A percentile compares a stretch with the other conserved stretches of the same genome.
phyloP scores from a whole-genome alignment of 1,140 invertebrate genomes.

The Drosophila sulfurigaster region DNA sequence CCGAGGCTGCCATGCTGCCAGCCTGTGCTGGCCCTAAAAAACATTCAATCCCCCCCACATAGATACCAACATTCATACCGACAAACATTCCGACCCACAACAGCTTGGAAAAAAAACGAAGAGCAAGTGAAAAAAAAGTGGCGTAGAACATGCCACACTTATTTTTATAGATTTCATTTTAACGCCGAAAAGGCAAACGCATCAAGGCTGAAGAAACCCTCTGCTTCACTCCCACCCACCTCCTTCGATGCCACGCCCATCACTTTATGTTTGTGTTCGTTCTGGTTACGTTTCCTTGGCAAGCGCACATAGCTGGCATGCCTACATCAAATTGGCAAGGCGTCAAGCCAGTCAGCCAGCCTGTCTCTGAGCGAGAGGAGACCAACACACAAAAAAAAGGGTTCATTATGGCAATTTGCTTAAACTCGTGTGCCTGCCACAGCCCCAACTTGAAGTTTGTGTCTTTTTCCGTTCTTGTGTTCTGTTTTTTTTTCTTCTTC shows the following conservation, averaged over 20 bases:
- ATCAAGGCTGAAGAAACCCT: constrained; percentile 67
- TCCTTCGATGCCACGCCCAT: constrained; percentile 26
- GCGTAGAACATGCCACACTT: constrained; percentile 81
- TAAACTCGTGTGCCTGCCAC: constrained; percentile 68
- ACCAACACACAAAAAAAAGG: constrained; percentile 66
- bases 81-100: constrained; percentile 50
- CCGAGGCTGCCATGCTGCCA: constrained; percentile 62
- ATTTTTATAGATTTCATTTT: constrained; percentile 84
- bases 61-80: constrained; percentile 4
- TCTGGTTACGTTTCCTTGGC: constrained; percentile 59
- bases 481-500: constrained; percentile 1
- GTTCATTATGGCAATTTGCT: constrained; percentile 83
- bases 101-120: constrained; percentile 48
- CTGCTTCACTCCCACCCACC: constrained; percentile 7
- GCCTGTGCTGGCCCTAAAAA: constrained; percentile 56
- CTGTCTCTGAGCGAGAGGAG: constrained; percentile 9
- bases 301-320: constrained; percentile 56
- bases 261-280: constrained; percentile 27
- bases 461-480: constrained; percentile 26
- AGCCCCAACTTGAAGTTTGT: constrained; percentile 51
- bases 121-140: constrained; percentile 50
- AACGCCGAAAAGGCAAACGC: constrained; percentile 83
- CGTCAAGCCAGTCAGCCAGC: constrained; percentile 65
- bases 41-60: constrained; percentile 42
- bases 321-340: constrained; percentile 82